Conservation (phyloP, 92 coral and sea anemone species). For the Zoanthus sociatus region DNA sequence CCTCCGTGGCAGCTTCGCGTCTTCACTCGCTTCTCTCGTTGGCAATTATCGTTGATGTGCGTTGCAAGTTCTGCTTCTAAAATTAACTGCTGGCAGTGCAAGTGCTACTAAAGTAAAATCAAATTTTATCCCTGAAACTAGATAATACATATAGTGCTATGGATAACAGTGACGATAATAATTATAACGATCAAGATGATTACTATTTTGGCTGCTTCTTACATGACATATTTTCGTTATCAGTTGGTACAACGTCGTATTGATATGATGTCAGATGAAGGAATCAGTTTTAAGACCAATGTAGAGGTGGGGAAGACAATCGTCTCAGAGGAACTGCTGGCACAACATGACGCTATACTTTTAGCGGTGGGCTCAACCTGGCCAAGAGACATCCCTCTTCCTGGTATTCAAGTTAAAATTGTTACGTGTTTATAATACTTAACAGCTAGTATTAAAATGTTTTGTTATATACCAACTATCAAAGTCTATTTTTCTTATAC, state of each 20-base stretch:
- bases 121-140: too few relatives aligned
- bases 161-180: too few relatives aligned
- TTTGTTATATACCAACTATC: too few relatives aligned
- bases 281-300: conserved; percentile 81
- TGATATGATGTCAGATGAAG: conserved; percentile 84
- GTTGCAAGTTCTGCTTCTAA: too few relatives aligned
- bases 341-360: conserved; percentile 89
- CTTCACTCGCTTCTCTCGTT: too few relatives aligned
- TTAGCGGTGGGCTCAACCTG: conserved; percentile 94
- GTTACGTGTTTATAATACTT: neutral
- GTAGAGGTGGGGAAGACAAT: conserved; percentile 87
- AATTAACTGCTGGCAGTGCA: too few relatives aligned
- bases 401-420: conserved; percentile 63
- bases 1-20: too few relatives aligned
- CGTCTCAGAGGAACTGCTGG: conserved; percentile 73
- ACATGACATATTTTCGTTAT: neutral
- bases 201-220: neutral
- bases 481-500: neutral
- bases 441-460: too few relatives aligned
- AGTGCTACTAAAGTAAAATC: too few relatives aligned
- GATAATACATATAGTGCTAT: too few relatives aligned
- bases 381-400: conserved; percentile 92
- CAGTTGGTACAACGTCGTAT: conserved; percentile 90
- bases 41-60: too few relatives aligned
- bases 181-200: neutral